These are phyloP conservation scores for Rhabditoides inermis DNA, from an alignment of 2,888 invertebrate species.

Conservation along the genomic window DNA sequence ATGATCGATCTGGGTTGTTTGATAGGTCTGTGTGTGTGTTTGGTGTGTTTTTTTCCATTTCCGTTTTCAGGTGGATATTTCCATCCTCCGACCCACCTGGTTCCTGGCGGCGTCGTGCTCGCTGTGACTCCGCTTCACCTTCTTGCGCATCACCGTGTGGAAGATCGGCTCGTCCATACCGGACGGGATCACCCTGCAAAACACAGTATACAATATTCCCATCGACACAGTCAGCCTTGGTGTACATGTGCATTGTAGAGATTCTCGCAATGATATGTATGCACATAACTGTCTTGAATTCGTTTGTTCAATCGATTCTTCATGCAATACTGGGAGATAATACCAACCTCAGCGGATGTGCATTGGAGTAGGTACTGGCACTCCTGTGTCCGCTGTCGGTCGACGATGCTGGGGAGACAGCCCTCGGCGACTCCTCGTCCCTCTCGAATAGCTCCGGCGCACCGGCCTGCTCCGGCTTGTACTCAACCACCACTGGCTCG, in stretches of 20 bases:
- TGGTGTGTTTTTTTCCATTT: no score
- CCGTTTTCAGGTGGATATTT: not conserved
- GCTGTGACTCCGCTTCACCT: conserved; percentile 24
- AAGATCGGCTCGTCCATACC: conserved; percentile 24
- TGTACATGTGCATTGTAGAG: no score
- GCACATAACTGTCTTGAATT: no score
- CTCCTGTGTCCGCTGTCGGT: conserved; percentile 16
- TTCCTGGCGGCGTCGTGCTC: conserved; percentile 23
- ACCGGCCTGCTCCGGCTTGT: conserved; percentile 26
- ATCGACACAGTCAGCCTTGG: no score
- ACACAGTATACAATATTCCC: not conserved
- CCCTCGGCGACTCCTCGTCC: conserved; percentile 27
- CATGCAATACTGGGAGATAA: no score
- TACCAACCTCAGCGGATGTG: no score
- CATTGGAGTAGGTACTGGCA: conserved; percentile 13
- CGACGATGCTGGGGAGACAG: conserved; percentile 28
- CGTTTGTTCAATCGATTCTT: no score
- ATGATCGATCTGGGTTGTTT: no score
- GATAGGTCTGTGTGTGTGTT: no score
- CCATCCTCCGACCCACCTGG: not conserved
- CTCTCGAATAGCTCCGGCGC: conserved; percentile 33
- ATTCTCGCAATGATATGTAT: no score
- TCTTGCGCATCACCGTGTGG: conserved; percentile 39
- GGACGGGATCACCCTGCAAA: not conserved
- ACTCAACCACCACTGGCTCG: conserved; percentile 50